Evolutionary conservation across 2,797 vertebrate species (phyloP).

Genomic region (Scomberomorus guttatus): DNA sequence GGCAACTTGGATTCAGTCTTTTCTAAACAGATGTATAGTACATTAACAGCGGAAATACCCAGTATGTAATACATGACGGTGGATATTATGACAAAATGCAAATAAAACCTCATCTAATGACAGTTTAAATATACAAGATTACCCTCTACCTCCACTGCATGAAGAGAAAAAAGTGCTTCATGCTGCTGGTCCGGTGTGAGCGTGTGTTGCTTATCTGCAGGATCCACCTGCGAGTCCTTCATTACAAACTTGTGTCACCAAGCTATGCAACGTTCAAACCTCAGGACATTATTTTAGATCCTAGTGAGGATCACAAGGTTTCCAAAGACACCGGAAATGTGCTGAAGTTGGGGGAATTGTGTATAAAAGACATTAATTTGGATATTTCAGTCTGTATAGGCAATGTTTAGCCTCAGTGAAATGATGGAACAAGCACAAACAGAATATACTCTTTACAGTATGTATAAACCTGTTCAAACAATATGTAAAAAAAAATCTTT

Average conservation of each 20-base stretch:
- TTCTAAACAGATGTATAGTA: background rate
- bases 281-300: background rate
- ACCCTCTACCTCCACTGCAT: background rate
- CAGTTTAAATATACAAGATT: background rate
- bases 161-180: conserved; percentile 10
- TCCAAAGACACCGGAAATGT: conserved; percentile 10
- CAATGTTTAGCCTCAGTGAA: background rate
- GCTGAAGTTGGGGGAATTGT: background rate
- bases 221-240: background rate
- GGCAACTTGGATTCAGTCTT: background rate
- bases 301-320: background rate
- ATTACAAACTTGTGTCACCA: background rate
- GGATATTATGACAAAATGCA: conserved; percentile 9
- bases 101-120: background rate
- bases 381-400: background rate
- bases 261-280: conserved; percentile 20
- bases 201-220: background rate
- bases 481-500: background rate
- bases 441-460: conserved; percentile 3
- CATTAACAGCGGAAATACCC: background rate
- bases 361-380: background rate
- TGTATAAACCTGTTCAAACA: conserved; percentile 5
- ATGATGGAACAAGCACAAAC: background rate
- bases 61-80: background rate
- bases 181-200: background rate